phyloP scores from a whole-genome alignment of 2,888 invertebrate species.

The Amblyjoppa proteus region DNA sequence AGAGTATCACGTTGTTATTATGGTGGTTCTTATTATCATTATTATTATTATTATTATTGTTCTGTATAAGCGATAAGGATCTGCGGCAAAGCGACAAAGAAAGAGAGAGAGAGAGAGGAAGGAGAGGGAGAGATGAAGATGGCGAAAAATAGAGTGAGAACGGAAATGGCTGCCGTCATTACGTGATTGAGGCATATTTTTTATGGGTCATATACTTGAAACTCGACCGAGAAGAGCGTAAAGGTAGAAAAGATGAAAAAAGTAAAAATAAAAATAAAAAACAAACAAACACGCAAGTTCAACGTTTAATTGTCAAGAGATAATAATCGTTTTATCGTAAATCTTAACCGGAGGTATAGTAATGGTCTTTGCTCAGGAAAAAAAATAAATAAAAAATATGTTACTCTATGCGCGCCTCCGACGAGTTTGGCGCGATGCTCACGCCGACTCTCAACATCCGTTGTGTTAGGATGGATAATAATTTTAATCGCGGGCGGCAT shows the following conservation, averaged over 20 bases:
- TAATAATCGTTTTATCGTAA: conserved; percentile 62
- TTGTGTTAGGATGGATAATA: conserved; percentile 40
- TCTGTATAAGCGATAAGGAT: conserved; percentile 75
- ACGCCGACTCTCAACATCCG: conserved; percentile 21
- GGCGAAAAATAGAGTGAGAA: conserved; percentile 16
- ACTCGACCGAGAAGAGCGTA: conserved; percentile 48
- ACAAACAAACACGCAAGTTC: conserved; percentile 22
- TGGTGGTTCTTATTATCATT: conserved; percentile 77
- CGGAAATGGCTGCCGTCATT: conserved; percentile 50
- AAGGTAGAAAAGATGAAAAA: conserved; percentile 26
- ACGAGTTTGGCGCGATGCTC: conserved; percentile 49
- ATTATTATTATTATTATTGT: conserved; percentile 63
- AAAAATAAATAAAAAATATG: conserved; percentile 45
- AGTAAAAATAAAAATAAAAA: conserved; percentile 11
- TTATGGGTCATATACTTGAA: conserved; percentile 64
- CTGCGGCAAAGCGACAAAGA: conserved; percentile 29
- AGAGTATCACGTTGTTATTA: conserved; percentile 74
- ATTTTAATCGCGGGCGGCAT: not conserved
- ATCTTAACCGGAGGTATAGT: conserved; percentile 54
- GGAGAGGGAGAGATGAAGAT: not conserved
- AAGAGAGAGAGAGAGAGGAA: not conserved
- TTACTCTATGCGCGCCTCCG: conserved; percentile 51
- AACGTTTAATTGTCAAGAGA: conserved; percentile 52
- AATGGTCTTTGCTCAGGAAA: conserved; percentile 69
- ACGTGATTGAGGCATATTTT: conserved; percentile 64